Conservation (phyloP, 2,888 invertebrate species). For the Copidosoma aretas region DNA sequence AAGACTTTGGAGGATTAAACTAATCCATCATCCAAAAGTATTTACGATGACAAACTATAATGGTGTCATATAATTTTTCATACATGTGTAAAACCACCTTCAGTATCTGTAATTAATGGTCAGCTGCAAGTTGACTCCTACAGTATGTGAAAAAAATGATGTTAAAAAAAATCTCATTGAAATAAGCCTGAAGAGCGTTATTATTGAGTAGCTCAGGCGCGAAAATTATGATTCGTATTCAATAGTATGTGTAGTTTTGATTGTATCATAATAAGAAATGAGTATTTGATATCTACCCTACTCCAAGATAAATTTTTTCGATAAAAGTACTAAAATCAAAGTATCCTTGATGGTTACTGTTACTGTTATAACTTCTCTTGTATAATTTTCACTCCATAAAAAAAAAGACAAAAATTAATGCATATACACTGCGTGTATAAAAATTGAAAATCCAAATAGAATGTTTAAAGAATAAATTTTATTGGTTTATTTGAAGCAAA, state of each 20-base stretch:
- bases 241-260: too few relatives aligned
- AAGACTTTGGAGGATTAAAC: conserved; percentile 25
- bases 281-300: neutral
- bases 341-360: neutral
- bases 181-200: neutral
- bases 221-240: too few relatives aligned
- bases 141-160: conserved; percentile 2
- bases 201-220: too few relatives aligned
- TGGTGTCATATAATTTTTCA: conserved; percentile 31
- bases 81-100: conserved; percentile 17
- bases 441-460: too few relatives aligned
- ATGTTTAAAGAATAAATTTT: too few relatives aligned
- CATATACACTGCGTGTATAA: too few relatives aligned
- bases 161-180: conserved; percentile 10
- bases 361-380: neutral
- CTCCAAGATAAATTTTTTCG: neutral
- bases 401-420: too few relatives aligned
- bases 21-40: conserved; percentile 22
- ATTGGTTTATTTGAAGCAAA: too few relatives aligned
- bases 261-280: too few relatives aligned
- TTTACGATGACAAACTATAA: conserved; percentile 21
- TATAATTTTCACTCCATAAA: too few relatives aligned
- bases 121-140: conserved; percentile 28
- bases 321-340: neutral
- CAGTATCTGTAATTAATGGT: conserved; percentile 14